Percentiles rank a stretch among this genome's conserved stretches.
phyloP scores from a whole-genome alignment of 2,113 vertebrate species.

The sheep (Ovis aries) region ARS-UI_Ramb_v3.0 NC_056076.1:27732001-27732500 shows the following conservation, averaged over 20 bases:
- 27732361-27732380: conserved; percentile 51
- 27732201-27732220: background rate
- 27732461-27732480: background rate
- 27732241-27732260: conserved; percentile 21
- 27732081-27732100: background rate
- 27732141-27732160: background rate
- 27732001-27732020: background rate
- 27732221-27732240: background rate
- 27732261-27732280: conserved; percentile 43
- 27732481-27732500: background rate
- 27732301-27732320: background rate
- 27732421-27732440: conserved; percentile 54
- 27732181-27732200: conserved; percentile 22
- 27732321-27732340: conserved; percentile 40
- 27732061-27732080: background rate
- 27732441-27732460: conserved; percentile 44
- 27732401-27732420: conserved; percentile 46
- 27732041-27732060: fast-evolving
- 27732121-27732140: background rate
- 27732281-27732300: conserved; percentile 42
- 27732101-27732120: background rate
- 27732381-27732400: conserved; percentile 21
- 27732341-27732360: conserved; percentile 42
- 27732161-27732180: background rate
- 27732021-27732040: background rate